These are phyloP conservation scores for Limosa lapponica DNA, from an alignment of 2,797 vertebrate species.

Conservation along the genomic window DNA sequence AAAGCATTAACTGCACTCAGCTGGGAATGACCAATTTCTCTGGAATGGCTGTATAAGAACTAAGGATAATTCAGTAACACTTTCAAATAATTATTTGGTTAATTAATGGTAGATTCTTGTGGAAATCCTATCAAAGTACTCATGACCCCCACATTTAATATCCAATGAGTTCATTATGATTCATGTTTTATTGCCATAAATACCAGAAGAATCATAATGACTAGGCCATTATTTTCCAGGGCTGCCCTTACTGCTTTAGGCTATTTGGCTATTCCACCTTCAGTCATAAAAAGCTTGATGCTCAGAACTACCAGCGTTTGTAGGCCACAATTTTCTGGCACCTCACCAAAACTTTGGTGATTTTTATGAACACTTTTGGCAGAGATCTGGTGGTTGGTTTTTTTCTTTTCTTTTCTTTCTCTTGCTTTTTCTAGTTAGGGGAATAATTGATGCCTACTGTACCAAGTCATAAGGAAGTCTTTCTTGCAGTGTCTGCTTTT, in stretches of 20 bases:
- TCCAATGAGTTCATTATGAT: slow-evolving; percentile 78
- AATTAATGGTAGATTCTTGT: slow-evolving; percentile 78
- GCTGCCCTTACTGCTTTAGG: slow-evolving; percentile 67
- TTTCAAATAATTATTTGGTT: slow-evolving; percentile 78
- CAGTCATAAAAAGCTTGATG: slow-evolving; percentile 60
- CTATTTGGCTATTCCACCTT: slow-evolving; percentile 69
- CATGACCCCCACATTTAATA: slow-evolving; percentile 70
- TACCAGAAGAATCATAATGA: slow-evolving; percentile 75
- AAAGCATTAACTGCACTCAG: slow-evolving; percentile 79
- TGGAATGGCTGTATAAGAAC: slow-evolving; percentile 71
- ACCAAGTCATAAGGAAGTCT: slow-evolving; percentile 24
- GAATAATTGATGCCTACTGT: slow-evolving; percentile 57
- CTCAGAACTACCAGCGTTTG: slow-evolving; percentile 63
- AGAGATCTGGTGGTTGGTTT: neutral
- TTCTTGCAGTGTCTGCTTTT: slow-evolving; percentile 48
- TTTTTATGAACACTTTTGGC: slow-evolving; percentile 20
- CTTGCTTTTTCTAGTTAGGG: slow-evolving; percentile 30
- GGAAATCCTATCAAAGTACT: slow-evolving; percentile 78
- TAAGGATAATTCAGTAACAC: slow-evolving; percentile 78
- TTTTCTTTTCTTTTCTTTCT: neutral
- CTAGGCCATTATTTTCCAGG: slow-evolving; percentile 67
- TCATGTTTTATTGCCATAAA: slow-evolving; percentile 78
- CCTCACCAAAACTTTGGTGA: slow-evolving; percentile 31
- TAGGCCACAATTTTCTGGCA: slow-evolving; percentile 48
- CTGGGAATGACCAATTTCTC: slow-evolving; percentile 78